phyloP scores from a whole-genome alignment of 1,140 invertebrate genomes.

The Ptiloglossa arizonensis region DNA sequence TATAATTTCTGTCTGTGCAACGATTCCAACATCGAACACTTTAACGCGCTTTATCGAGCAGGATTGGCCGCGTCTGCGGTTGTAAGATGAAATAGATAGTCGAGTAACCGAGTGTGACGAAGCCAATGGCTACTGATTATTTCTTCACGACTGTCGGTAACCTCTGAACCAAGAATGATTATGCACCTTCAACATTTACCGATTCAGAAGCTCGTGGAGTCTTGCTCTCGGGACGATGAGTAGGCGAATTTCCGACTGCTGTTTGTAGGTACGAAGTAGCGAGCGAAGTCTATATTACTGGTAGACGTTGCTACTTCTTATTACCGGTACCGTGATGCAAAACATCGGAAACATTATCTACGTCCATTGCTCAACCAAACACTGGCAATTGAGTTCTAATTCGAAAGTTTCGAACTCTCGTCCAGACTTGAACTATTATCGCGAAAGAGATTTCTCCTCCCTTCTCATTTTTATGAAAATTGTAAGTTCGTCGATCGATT shows the following conservation, averaged over 20 bases:
- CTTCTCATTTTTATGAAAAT: no score
- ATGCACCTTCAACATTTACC: conserved; percentile 39
- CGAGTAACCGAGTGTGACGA: conserved; percentile 58
- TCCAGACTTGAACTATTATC: no score
- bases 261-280: neutral
- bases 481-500: no score
- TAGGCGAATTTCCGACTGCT: conserved; percentile 35
- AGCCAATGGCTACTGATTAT: conserved; percentile 68
- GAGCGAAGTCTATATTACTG: neutral
- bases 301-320: neutral
- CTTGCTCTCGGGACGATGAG: conserved; percentile 54
- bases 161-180: conserved; percentile 52
- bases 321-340: neutral
- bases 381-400: no score
- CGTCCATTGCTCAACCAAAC: no score
- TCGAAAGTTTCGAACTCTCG: no score
- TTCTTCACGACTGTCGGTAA: conserved; percentile 59
- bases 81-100: conserved; percentile 50
- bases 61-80: conserved; percentile 25
- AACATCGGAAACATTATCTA: no score
- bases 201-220: conserved; percentile 52
- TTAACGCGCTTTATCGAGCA: conserved; percentile 39
- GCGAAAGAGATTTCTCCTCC: no score
- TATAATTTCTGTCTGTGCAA: neutral
- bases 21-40: neutral